Base-by-base conservation (phyloP, 2,113 vertebrate genomes). In the Halcyon malimbica region DNA sequence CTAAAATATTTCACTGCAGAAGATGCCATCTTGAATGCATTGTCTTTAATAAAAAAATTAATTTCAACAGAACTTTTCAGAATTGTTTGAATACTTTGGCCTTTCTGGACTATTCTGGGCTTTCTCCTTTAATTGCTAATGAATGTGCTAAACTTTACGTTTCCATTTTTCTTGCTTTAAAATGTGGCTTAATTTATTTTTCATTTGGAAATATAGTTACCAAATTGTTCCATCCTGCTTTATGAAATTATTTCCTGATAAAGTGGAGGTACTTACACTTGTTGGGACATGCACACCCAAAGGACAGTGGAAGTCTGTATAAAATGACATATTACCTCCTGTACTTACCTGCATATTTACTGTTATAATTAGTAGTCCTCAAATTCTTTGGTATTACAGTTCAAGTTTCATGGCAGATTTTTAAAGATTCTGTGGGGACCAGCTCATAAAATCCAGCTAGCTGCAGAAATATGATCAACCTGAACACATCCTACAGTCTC, bases 1-100 rank as follows among this genome's bases (percentile, higher is more conserved):
- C 96, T 97, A 98, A 98, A 97, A 94, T 97, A 97, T 97, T 98
- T 96, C 97, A 93, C 93, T 97, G 94, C 92, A 76, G 67, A 96
- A 96, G 57, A 91, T 95, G 74, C 41, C 95, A 89, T 94, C 93
- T 97, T 94, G 94, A 97, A 56, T 96, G 90, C 14, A 2, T 95
- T 95, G 93, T 97, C 92, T 97, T 96, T 97, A 93, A 62, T 96
- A 87, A 93, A 71, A 42, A 90, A 94, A 93, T 93, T 96, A 41
- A 93, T 97, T 96, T 96, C 76, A 85, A 94, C 92, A 94, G 73
- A 90, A 96, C 42, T 67, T 60, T 76, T 87, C 50, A 62, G 84
- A 95, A 81, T 90, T 91, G 78, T 95, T 94, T 82, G 90, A 84
- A 53, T 96, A 69, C 73, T 83, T 97, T 83, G 53, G 75, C 56